Percentiles rank a stretch among this genome's conserved stretches.
phyloP scores from a whole-genome alignment of 2,113 vertebrate genomes.

The Condylura cristata region DNA sequence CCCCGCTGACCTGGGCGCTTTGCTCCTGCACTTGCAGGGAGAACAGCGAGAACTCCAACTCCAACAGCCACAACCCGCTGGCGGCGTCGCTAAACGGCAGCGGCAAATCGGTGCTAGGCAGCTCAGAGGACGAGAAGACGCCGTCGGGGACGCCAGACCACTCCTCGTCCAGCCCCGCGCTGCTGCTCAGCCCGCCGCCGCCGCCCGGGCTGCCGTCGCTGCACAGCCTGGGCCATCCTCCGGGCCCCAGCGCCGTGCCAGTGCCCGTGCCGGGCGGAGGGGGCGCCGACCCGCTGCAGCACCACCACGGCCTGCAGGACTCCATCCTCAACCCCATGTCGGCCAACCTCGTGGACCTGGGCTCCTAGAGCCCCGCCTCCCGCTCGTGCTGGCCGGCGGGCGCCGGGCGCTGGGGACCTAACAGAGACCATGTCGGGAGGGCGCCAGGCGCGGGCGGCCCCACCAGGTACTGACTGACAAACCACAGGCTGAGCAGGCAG shows the following conservation, averaged over 20 bases:
- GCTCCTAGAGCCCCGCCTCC: slow-evolving; percentile 90
- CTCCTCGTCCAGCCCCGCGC: slow-evolving; percentile 94
- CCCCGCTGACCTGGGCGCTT: slow-evolving; percentile 63
- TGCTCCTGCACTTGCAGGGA: slow-evolving; percentile 90
- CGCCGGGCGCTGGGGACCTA: neutral
- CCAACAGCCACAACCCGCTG: slow-evolving; percentile 96
- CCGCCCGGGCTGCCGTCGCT: slow-evolving; percentile 91
- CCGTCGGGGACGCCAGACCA: slow-evolving; percentile 97
- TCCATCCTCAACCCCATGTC: slow-evolving; percentile 99
- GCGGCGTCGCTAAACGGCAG: slow-evolving; percentile 97
- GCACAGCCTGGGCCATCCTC: slow-evolving; percentile 95
- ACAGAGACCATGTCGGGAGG: neutral
- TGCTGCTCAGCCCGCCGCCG: slow-evolving; percentile 93
- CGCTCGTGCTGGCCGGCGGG: neutral
- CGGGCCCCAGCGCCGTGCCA: slow-evolving; percentile 97
- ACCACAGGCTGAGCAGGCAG: neutral
- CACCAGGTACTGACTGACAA: slow-evolving; percentile 57
- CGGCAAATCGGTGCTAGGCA: slow-evolving; percentile 96
- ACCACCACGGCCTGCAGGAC: slow-evolving; percentile 98
- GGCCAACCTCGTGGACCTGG: slow-evolving; percentile 97
- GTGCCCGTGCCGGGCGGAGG: slow-evolving; percentile 89
- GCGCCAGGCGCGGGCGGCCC: neutral
- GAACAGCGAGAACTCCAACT: slow-evolving; percentile 99
- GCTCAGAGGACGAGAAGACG: slow-evolving; percentile 99
- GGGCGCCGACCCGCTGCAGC: slow-evolving; percentile 91